Evolutionary conservation across 2,113 vertebrate species (phyloP), one percentile per base, ranked within the genome.

Genomic region (Prionailurus viverrinus): DNA sequence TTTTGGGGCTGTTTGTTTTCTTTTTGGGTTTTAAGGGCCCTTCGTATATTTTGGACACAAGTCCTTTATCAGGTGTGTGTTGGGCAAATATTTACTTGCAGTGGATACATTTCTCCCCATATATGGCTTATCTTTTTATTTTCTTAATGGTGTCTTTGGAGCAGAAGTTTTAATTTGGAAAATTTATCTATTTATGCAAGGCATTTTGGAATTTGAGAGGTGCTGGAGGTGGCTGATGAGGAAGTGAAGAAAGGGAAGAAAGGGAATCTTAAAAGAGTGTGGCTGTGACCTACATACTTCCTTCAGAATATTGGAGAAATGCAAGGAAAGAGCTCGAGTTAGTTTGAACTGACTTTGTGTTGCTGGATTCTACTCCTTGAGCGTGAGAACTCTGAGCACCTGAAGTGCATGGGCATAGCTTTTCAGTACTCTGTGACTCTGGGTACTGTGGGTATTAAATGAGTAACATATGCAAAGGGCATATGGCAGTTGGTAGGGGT

Each of bases 191-290:
- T 61, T 36, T 7, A 31, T 27, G 36, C 33, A 58, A 93, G 19
- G 7, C 33, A 12, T 73, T 96, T 94, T 84, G 48, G 93, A 80
- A 80, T 41, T 48, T 19, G 33, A 94, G 65, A 97, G 36, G 27
- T n/a, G 14, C 18, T 3, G 11, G 8, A 83, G 13, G 89, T 84
- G 31, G 55, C 53, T 88, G 76, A 39, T 83, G 41, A 48, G 63
- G 31, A 68, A 80, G 29, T 36, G 29, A 55, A 89, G 12, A 79
- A 65, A 15, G 18, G 58, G 80, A 33, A 51, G 45, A 69, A 86
- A 39, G 45, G 3, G 71, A 45, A 61, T 81, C 94, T 87, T 76
- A 51, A 29, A 53, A 31, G 51, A 25, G 39, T n/a, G 6, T n/a
- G 51, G 45, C 63, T 66, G 10, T 76, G 74, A 45, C 55, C 51